Evolutionary conservation across 2,113 vertebrate species (phyloP).

Genomic region (Hydrochoerus hydrochaeris): DNA sequence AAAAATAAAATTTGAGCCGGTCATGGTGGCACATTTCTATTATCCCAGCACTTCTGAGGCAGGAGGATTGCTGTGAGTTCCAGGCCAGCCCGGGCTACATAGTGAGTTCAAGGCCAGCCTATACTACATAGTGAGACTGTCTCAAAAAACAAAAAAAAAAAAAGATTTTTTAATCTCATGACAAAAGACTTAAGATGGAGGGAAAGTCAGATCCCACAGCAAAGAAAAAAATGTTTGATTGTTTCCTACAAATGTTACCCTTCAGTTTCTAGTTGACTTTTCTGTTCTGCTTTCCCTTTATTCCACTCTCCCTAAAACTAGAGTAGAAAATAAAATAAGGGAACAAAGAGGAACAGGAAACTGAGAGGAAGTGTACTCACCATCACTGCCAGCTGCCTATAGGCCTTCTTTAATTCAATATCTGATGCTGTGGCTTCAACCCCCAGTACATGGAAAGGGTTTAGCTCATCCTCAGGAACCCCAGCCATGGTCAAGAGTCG

Average conservation of each 20-base stretch:
- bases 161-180: background rate
- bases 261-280: conserved; percentile 35
- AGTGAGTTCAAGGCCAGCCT: too few relatives aligned
- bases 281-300: conserved; percentile 31
- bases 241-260: conserved; percentile 38
- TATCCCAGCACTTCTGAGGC: too few relatives aligned
- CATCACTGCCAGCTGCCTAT: conserved; percentile 91
- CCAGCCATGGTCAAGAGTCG: conserved; percentile 92
- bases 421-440: conserved; percentile 92
- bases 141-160: too few relatives aligned
- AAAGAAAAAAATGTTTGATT: background rate
- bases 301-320: background rate
- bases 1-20: background rate
- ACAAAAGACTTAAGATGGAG: conserved; percentile 40
- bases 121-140: too few relatives aligned
- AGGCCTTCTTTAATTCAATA: conserved; percentile 93
- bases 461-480: conserved; percentile 93
- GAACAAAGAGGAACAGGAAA: conserved; percentile 19
- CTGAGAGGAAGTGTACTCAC: conserved; percentile 72
- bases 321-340: conserved; percentile 36
- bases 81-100: too few relatives aligned
- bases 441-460: conserved; percentile 94
- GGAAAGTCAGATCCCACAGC: conserved; percentile 29
- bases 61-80: too few relatives aligned
- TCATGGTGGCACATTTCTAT: too few relatives aligned